phyloP scores from a whole-genome alignment of 2,888 invertebrate species.

The Boloria euphrosyne region DNA sequence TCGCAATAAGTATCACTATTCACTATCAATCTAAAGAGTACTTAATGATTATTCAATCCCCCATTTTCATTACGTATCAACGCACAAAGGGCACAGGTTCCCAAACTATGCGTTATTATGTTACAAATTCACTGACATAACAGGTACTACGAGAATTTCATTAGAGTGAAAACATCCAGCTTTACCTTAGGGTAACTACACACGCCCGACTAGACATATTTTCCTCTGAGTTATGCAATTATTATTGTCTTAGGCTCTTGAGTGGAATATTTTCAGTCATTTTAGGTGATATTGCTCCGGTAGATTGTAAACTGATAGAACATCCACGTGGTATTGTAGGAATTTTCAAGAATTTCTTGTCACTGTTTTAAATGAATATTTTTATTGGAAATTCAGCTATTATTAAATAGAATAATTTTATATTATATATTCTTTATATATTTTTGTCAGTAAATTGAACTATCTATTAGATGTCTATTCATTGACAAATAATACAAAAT shows the following conservation, averaged over 20 bases:
- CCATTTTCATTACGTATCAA: constrained; percentile 35
- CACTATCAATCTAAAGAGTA: constrained; percentile 10
- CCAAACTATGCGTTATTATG: constrained; percentile 35
- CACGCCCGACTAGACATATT: constrained; percentile 36
- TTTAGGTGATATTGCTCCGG: constrained; percentile 31
- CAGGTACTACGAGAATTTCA: constrained; percentile 49
- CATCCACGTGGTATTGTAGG: background rate
- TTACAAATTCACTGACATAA: constrained; percentile 32
- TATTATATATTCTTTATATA: too few relatives aligned
- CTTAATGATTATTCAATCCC: constrained; percentile 24
- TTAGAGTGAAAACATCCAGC: constrained; percentile 45
- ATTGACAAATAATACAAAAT: too few relatives aligned
- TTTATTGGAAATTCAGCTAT: too few relatives aligned
- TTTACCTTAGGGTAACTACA: constrained; percentile 39
- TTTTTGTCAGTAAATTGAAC: too few relatives aligned
- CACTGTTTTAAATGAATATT: too few relatives aligned
- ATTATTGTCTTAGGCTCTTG: constrained; percentile 38
- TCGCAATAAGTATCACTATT: constrained; percentile 3
- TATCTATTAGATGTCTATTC: too few relatives aligned
- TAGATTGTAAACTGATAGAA: constrained; percentile 12
- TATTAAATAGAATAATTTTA: too few relatives aligned
- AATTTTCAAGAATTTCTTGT: constrained; percentile 4
- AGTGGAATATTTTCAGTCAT: constrained; percentile 35
- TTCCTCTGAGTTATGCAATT: constrained; percentile 37
- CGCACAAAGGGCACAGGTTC: constrained; percentile 34